Conservation (phyloP, 2,113 vertebrate species). For the Polypterus senegalus region DNA sequence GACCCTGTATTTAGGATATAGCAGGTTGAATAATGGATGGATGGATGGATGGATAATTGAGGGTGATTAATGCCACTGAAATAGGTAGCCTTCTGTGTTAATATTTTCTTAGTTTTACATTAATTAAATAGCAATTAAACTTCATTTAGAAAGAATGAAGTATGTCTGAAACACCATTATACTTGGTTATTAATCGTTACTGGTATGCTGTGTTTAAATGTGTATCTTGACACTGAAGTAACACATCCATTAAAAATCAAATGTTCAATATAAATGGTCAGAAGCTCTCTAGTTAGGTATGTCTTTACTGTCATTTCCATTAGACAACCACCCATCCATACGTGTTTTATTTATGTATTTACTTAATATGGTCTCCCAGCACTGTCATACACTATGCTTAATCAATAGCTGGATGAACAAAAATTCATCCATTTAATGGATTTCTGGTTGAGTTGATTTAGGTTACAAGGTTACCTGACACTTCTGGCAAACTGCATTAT, state of each 20-base stretch:
- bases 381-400: conserved; percentile 20
- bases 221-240: conserved; percentile 42
- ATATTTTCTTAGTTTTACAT: too few relatives aligned
- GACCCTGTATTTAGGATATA: too few relatives aligned
- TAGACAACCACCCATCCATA: conserved; percentile 33
- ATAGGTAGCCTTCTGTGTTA: too few relatives aligned
- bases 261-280: conserved; percentile 30
- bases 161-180: too few relatives aligned
- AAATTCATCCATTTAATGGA: conserved; percentile 51
- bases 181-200: too few relatives aligned
- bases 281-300: conserved; percentile 38
- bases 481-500: conserved; percentile 31
- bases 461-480: conserved; percentile 32
- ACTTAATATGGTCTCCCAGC: conserved; percentile 30
- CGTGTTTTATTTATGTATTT: conserved; percentile 19
- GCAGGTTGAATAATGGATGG: too few relatives aligned
- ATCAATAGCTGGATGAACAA: conserved; percentile 47
- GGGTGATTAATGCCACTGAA: too few relatives aligned
- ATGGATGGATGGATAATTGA: too few relatives aligned
- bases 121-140: too few relatives aligned
- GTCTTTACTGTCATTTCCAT: conserved; percentile 37
- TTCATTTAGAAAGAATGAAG: too few relatives aligned
- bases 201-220: too few relatives aligned
- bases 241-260: conserved; percentile 32
- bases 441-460: conserved; percentile 49